Base-by-base conservation (phyloP, 2,113 vertebrate species). In the Barnardius zonarius region DNA sequence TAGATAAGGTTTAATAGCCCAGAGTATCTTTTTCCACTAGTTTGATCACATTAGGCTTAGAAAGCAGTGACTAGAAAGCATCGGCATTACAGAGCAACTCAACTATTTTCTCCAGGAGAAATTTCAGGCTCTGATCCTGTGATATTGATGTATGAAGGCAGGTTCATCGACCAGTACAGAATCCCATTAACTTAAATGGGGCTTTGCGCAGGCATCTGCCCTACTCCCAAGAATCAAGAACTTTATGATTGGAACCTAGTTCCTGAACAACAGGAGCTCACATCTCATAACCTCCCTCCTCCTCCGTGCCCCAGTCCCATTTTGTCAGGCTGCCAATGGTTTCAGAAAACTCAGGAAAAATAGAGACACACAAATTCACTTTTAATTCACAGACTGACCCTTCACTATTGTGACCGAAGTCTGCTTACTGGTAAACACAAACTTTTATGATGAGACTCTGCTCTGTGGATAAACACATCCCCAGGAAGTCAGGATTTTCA, bases 81-180 rank as follows among this genome's bases (percentile, higher is more conserved):
- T 73, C 59, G 74, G 76, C 27, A 35, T 77, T 76, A 81, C 59
- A 49, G 43, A 74, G 27, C 4, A 6, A 27, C 66, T 48, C 3
- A 0, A 25, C 11, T 59, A 22, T 80, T 55, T 90, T 66, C 51
- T 94, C 39, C 44, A 66, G 46, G 54, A 90, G 69, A 88, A 70
- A 78, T 52, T 41, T 62, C 70, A 91, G 54, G 14, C 75, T 30
- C 68, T n/a, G 69, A 70, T 70, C 44, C 75, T 43, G 27, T 14
- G 79, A 78, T 78, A 86, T 24, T 90, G 82, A 93, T 82, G 70
- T 74, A 84, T 69, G 87, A 93, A 84, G 46, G 61, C 61, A 74
- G 66, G 49, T 82, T 82, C 89, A 84, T 78, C 7, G n/a, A 90
- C 79, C 15, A 8, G n/a, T 5, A 51, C 30, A 48, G 66, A 92